Evolutionary conservation across 2,113 vertebrate genomes (phyloP), one percentile per base, ranked within the genome.

Genomic region (Neolamprologus caudopunctatus): DNA sequence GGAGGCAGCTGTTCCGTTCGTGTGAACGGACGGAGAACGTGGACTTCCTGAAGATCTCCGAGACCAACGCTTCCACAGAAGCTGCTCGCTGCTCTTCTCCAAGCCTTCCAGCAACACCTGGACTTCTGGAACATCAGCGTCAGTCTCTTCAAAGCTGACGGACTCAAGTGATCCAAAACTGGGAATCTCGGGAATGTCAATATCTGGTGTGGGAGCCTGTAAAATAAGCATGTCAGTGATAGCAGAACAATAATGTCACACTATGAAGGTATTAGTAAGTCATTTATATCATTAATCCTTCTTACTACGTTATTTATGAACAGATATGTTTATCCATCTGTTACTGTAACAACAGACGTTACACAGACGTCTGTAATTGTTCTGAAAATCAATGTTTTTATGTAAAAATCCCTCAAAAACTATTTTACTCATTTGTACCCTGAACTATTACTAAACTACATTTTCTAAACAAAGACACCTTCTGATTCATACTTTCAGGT

Each of bases 61-160:
- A 37, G 90, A 50, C 94, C 94, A 94, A 2, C 58, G 78, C 40
- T 51, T 91, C 95, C 94, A 94, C 17, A 94, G 86, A 3, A 55
- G 63, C 83, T 92, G 94, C 75, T 94, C 91, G 2, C 45, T 89
- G 88, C 88, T 95, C 21, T 47, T 90, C 57, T 80, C 86, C 11
- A 89, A 82, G 16, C 73, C 40, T 58, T 33, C 31, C 3, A 94
- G 78, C 51, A 91, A 17, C 14, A 68, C 78, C 37, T 86, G 81
- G 14, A 87, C 89, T 4, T 92, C 54, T 37, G 83, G 83, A 3
- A 85, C 57, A 17, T 82, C 33, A 8, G 78, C 6, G 0, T 24
- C 37, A 0, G 47, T 84, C 26, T 86, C 73, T 33, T 57, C 88
- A 12, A 85, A 31, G 9, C 54, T 19, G 57, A 84, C 53, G 0